Evolutionary conservation across 1,140 invertebrate species (phyloP).

Genomic region (Pinna nobilis): DNA sequence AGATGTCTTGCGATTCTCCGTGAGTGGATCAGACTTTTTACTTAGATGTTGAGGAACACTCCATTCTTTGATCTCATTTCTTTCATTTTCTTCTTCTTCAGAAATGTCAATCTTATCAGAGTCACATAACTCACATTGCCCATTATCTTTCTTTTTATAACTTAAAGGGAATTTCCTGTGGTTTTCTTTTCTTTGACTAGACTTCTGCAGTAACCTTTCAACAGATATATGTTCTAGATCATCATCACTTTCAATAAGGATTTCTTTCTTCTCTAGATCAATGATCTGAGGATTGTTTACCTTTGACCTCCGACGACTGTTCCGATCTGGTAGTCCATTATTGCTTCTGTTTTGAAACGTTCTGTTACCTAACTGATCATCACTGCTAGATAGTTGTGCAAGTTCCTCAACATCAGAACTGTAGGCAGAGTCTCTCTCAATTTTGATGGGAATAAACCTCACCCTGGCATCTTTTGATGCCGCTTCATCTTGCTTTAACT

Average conservation of each 20-base stretch:
- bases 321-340: background rate
- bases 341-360: background rate
- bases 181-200: too few relatives aligned
- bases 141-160: too few relatives aligned
- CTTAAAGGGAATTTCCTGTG: too few relatives aligned
- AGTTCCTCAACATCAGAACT: conserved; percentile 12
- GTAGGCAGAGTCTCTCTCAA: background rate
- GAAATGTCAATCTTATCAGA: too few relatives aligned
- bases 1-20: background rate
- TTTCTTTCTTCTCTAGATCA: too few relatives aligned
- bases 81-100: background rate
- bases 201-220: too few relatives aligned
- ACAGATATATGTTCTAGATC: too few relatives aligned
- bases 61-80: background rate
- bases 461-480: background rate
- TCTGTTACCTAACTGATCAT: background rate
- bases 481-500: background rate
- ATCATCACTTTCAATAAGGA: too few relatives aligned
- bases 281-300: too few relatives aligned
- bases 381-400: background rate
- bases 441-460: background rate
- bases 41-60: background rate
- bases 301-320: too few relatives aligned
- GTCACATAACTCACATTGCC: too few relatives aligned
- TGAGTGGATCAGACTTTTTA: background rate